Conservation (phyloP, 2,113 vertebrate genomes). For the Eudorcas thomsonii region DNA sequence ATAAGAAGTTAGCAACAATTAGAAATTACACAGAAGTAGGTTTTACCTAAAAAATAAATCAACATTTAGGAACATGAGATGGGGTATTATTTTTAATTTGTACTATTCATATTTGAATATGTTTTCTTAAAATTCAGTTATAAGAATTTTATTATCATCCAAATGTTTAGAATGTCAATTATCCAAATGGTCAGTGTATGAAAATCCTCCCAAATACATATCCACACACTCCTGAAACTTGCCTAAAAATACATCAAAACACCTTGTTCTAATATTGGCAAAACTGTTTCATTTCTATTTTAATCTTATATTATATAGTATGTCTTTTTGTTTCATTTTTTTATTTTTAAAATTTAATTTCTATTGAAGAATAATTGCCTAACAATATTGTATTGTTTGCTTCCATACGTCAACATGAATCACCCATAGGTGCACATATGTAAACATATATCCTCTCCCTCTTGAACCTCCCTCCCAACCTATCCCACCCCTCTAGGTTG, state of each 20-base stretch:
- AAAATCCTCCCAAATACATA: rapidly evolving
- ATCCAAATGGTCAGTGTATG: neutral
- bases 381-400: too few species aligned
- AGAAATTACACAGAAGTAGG: neutral
- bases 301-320: neutral
- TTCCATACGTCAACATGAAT: too few species aligned
- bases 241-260: neutral
- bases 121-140: neutral
- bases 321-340: neutral
- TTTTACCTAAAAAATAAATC: neutral
- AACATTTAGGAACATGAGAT: neutral
- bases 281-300: neutral
- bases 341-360: too few species aligned
- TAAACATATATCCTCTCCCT: too few species aligned
- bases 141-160: neutral
- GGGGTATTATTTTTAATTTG: neutral
- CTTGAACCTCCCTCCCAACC: too few species aligned
- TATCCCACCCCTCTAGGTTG: too few species aligned
- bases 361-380: too few species aligned
- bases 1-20: neutral
- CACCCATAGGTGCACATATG: too few species aligned
- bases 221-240: neutral
- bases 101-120: neutral
- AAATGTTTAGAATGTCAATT: neutral
- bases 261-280: neutral